These are phyloP conservation scores for Malacoctenus gilli DNA, from an alignment of 2,797 vertebrate species.

Conservation along the genomic window DNA sequence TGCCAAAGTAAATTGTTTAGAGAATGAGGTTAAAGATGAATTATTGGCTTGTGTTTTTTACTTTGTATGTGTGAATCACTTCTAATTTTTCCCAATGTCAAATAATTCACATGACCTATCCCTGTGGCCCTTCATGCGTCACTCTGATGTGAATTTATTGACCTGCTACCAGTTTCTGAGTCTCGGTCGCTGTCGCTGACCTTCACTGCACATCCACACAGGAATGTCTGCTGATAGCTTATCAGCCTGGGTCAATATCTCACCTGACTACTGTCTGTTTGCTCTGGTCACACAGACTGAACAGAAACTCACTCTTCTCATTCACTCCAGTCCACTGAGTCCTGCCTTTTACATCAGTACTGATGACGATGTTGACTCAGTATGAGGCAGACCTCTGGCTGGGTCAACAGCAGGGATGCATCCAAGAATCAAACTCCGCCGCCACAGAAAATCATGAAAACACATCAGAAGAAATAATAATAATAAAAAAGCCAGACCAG, in stretches of 20 bases:
- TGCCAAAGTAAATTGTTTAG: not conserved
- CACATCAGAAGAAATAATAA: no score
- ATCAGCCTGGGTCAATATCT: constrained; percentile 62
- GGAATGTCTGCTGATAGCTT: constrained; percentile 67
- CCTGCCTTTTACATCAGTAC: constrained; percentile 7
- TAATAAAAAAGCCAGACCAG: no score
- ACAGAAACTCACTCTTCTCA: constrained; percentile 10
- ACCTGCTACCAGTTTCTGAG: constrained; percentile 26
- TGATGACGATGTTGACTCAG: constrained; percentile 6
- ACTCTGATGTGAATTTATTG: constrained; percentile 42
- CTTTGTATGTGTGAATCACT: constrained; percentile 15
- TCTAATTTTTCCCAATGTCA: constrained; percentile 23
- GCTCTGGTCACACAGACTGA: constrained; percentile 35
- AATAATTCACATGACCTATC: constrained; percentile 28
- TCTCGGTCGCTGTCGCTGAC: constrained; percentile 45
- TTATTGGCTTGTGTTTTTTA: not conserved
- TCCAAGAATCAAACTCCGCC: no score
- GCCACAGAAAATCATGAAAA: no score
- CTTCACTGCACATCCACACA: constrained; percentile 49
- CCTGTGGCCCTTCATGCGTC: constrained; percentile 46
- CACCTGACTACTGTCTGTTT: constrained; percentile 54
- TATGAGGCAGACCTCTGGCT: not conserved
- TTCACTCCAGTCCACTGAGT: constrained; percentile 3
- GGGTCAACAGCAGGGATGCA: no score
- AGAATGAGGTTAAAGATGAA: constrained; percentile 9